Evolutionary conservation across 1,140 invertebrate species (phyloP).

Genomic region (Hypsibius dujardini): DNA sequence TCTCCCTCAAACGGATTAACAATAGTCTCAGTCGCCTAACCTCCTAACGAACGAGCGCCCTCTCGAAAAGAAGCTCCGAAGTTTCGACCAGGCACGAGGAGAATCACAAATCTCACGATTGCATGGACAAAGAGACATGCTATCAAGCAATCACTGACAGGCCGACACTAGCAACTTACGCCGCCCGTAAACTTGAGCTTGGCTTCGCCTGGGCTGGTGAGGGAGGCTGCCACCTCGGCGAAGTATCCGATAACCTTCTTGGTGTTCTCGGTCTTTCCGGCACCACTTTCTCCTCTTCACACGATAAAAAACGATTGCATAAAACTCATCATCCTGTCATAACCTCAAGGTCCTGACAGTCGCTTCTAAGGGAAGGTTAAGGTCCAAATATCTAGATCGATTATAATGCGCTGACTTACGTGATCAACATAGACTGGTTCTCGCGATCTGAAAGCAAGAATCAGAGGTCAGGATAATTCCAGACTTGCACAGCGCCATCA

Average conservation of each 20-base stretch:
- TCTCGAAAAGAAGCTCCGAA: too few relatives aligned
- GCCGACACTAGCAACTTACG: not conserved
- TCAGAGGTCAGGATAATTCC: not conserved
- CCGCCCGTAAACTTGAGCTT: not conserved
- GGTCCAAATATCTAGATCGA: too few relatives aligned
- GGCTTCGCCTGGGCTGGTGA: not conserved
- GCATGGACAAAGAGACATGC: too few relatives aligned
- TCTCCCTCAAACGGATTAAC: too few relatives aligned
- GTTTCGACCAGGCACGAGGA: too few relatives aligned
- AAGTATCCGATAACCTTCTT: slow-evolving; percentile 10
- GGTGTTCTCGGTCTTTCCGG: slow-evolving; percentile 1
- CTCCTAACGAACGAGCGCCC: too few relatives aligned
- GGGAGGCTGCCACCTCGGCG: not conserved
- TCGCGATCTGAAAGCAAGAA: slow-evolving; percentile 24
- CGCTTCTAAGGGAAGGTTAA: not conserved
- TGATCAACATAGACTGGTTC: slow-evolving; percentile 30
- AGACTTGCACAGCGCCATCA: slow-evolving; percentile 12
- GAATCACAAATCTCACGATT: too few relatives aligned
- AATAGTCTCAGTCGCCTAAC: too few relatives aligned
- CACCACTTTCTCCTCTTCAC: not conserved
- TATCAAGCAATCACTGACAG: too few relatives aligned
- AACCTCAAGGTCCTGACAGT: not conserved
- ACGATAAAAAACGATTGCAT: not conserved
- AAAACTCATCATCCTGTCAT: not conserved
- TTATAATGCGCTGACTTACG: slow-evolving; percentile 23